A percentile compares a stretch with the other conserved stretches of the same genome.
Conservation (phyloP, 2,113 vertebrate genomes). For the Chloroceryle aenea region DNA sequence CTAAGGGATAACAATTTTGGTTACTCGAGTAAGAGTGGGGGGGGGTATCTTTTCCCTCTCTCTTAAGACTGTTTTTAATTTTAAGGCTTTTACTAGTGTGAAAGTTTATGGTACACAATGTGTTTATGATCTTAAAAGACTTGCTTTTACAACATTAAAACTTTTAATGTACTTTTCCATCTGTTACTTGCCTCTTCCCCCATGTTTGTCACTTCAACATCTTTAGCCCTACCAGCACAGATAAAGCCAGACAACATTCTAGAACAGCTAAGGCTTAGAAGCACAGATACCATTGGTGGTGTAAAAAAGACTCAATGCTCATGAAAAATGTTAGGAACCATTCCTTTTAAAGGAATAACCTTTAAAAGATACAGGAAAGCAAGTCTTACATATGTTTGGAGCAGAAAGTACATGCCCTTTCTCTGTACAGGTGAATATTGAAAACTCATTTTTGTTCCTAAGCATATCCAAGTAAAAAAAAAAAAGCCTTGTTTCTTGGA, state of each 20-base stretch:
- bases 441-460: neutral
- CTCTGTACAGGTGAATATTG: neutral
- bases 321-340: neutral
- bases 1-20: neutral
- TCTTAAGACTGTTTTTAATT: neutral
- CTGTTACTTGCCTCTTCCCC: neutral
- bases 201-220: neutral
- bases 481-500: neutral
- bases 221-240: neutral
- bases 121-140: neutral
- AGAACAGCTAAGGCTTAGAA: neutral
- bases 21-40: neutral
- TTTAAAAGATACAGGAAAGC: neutral
- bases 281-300: neutral
- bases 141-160: neutral
- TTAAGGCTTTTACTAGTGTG: neutral
- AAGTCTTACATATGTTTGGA: neutral
- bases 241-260: neutral
- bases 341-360: constrained; percentile 34
- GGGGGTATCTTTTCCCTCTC: neutral
- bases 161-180: neutral
- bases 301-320: neutral
- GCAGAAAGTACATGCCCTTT: neutral
- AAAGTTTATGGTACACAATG: neutral
- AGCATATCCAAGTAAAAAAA: neutral